These are phyloP conservation scores for Nomada ruficornis DNA, from an alignment of 2,888 invertebrate genomes.

Conservation along the genomic window DNA sequence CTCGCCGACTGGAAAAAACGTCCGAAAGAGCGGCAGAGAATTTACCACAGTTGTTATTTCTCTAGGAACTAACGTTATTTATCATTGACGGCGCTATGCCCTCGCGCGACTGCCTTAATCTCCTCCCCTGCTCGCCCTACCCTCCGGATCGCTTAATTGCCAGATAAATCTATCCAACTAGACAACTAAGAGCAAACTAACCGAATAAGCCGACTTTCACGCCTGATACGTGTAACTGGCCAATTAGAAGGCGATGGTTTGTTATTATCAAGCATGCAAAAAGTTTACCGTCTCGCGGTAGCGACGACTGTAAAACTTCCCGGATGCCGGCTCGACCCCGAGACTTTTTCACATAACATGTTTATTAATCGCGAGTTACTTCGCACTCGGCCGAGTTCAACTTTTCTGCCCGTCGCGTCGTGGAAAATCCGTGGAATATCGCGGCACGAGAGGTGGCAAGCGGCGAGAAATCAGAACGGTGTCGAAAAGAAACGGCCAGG, in stretches of 20 bases:
- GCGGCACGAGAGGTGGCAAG: background rate
- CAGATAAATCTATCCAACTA: conserved; percentile 55
- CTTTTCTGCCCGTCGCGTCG: background rate
- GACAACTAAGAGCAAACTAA: conserved; percentile 36
- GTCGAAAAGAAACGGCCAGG: conserved; percentile 33
- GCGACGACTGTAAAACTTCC: conserved; percentile 4
- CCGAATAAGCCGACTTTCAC: conserved; percentile 19
- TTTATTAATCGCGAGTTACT: conserved; percentile 36
- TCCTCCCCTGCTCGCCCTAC: conserved; percentile 15
- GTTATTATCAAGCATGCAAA: conserved; percentile 41
- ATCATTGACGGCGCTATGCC: conserved; percentile 23
- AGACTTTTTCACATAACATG: conserved; percentile 23
- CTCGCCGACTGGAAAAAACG: no score
- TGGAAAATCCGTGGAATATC: background rate
- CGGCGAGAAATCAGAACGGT: conserved; percentile 29
- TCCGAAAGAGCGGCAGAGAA: background rate
- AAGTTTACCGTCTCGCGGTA: conserved; percentile 2
- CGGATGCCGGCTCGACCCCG: background rate
- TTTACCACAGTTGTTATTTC: background rate
- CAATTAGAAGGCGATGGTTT: conserved; percentile 25
- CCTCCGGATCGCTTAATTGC: conserved; percentile 43
- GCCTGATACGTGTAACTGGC: conserved; percentile 32
- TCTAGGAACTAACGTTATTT: background rate
- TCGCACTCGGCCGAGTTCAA: background rate
- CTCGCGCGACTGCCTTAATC: conserved; percentile 37